Evolutionary conservation across 2,888 invertebrate species (phyloP).

Genomic region (Homarus gammarus): DNA sequence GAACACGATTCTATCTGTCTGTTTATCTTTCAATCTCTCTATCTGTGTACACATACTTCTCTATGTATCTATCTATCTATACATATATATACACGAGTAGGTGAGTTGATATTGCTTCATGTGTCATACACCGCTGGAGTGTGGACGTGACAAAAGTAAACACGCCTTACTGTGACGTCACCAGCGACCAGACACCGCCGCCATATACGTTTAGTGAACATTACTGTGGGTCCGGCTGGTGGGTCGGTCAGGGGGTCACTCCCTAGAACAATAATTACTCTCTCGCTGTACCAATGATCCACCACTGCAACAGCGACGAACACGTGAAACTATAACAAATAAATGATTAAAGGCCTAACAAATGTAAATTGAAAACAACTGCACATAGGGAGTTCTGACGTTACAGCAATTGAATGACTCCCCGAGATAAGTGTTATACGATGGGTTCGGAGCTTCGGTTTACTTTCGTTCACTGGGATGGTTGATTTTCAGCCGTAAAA

Average conservation of each 20-base stretch:
- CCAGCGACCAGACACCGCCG: no score
- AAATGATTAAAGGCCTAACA: constrained; percentile 49
- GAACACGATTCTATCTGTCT: no score
- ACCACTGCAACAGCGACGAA: not conserved
- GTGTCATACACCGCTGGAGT: no score
- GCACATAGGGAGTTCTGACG: constrained; percentile 45
- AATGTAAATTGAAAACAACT: constrained; percentile 58
- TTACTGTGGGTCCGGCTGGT: no score
- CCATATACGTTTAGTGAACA: no score
- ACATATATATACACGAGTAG: not conserved
- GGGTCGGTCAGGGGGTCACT: not conserved
- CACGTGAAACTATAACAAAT: constrained; percentile 16
- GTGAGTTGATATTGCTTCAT: no score
- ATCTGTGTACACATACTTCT: not conserved
- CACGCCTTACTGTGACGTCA: no score
- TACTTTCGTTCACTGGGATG: not conserved
- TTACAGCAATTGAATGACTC: constrained; percentile 40
- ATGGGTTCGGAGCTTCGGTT: not conserved
- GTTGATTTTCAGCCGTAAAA: constrained; percentile 20
- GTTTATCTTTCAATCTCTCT: no score
- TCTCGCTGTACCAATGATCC: not conserved
- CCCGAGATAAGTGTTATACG: not conserved
- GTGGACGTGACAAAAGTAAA: no score
- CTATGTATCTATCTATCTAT: not conserved
- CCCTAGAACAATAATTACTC: not conserved